A percentile compares a stretch with the other conserved stretches of the same genome.
These are phyloP conservation scores for Miichthys miiuy DNA, from an alignment of 2,797 vertebrate species.

Conservation along the genomic window DNA sequence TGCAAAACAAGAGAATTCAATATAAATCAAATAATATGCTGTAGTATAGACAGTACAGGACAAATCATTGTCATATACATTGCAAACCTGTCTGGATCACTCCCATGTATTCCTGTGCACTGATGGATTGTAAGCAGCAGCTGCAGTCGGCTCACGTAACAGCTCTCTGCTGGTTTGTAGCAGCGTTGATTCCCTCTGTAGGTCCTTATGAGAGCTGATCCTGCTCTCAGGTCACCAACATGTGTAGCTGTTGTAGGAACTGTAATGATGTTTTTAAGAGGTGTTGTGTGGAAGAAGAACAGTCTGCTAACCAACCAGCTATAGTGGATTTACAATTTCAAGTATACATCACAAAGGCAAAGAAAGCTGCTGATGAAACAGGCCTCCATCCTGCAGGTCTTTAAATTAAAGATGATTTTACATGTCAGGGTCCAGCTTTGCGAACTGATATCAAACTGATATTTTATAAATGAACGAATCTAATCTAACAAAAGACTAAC, in stretches of 20 bases:
- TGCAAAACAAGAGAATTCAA: neutral
- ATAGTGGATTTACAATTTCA: neutral
- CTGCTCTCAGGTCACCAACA: constrained; percentile 13
- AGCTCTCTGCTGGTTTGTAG: neutral
- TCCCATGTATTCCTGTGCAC: neutral
- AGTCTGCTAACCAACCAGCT: neutral
- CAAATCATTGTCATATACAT: neutral
- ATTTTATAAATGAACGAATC: neutral
- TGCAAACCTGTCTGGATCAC: neutral
- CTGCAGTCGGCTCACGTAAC: constrained; percentile 7
- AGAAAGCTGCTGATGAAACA: neutral
- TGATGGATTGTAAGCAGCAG: constrained; percentile 35
- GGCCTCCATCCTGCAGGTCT: neutral
- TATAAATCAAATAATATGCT: neutral
- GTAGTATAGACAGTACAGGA: neutral
- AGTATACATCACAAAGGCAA: too few relatives aligned
- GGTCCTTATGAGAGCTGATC: neutral
- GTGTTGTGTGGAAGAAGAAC: neutral
- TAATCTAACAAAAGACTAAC: too few relatives aligned
- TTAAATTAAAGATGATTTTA: neutral
- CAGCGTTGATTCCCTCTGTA: neutral
- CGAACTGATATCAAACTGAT: neutral
- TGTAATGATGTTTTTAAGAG: neutral
- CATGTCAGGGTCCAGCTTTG: neutral
- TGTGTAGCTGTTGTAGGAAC: neutral